Evolutionary conservation across 2,888 invertebrate species (phyloP), one percentile per base, ranked within the genome.

Genomic region (Eupithecia pulchellata): DNA sequence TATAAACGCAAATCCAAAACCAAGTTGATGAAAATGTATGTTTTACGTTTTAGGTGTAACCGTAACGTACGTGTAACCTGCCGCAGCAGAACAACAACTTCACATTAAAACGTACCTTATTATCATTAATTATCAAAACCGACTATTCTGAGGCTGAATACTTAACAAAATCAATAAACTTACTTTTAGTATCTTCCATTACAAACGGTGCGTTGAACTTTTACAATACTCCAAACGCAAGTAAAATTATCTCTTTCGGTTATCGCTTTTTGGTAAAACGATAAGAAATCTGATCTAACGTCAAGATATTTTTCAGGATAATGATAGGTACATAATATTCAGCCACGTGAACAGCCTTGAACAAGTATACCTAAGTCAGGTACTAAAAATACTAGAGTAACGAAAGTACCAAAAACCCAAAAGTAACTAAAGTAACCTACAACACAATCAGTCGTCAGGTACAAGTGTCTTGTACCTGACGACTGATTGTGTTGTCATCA

Each of bases 211-310:
- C 75, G 76, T 74, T 68, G 63, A 65, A 63, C 68, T 64, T 9
- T 68, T 66, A 72, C 74, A 65, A 71, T 69, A 69, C 30, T 62
- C 30, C 42, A 70, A 64, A 72, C 66, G 60, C 66, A 75, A 77
- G 63, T 77, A 69, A 63, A 63, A 62, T 75, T 74, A 71, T 75
- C 69, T 68, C 9, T 39, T 58, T 69, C 60, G 36, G 36, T 64
- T 76, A 76, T 77, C 77, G 66, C 55, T 62, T 39, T 58, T 66
- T 69, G 58, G 72, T 62, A 47, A 27, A 32, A 64, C 13, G 78
- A 79, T 79, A 79, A 73, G 68, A 69, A 75, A 76, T 73, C 75
- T 72, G 78, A 78, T 79, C 77, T 73, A 71, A 75, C 62, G 68
- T 64, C 58, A 32, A 66, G 72, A 76, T 72, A 71, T 63, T 20